phyloP scores from a whole-genome alignment of 2,113 vertebrate genomes.

The Polypterus bichir region DNA sequence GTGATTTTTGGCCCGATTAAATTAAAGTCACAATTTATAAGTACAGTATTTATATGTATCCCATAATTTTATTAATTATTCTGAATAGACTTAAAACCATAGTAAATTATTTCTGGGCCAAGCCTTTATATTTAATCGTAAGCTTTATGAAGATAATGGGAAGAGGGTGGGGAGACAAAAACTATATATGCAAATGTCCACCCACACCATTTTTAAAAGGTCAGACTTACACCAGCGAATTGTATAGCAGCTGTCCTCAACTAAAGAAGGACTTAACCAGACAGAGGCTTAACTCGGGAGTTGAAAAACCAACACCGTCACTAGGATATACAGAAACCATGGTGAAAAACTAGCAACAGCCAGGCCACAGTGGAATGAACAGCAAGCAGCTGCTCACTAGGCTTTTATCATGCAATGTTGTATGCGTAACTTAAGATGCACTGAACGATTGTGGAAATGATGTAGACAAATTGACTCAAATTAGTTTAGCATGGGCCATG shows the following conservation, averaged over 20 bases:
- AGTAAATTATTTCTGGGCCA: constrained; percentile 31
- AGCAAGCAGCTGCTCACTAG: constrained; percentile 46
- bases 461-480: constrained; percentile 75
- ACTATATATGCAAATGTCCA: constrained; percentile 30
- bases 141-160: constrained; percentile 38
- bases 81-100: no score
- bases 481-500: constrained; percentile 60
- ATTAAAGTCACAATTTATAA: no score
- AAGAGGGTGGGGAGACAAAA: constrained; percentile 17
- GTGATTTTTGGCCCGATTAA: no score
- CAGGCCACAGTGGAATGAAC: constrained; percentile 42
- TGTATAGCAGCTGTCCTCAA: constrained; percentile 42
- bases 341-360: constrained; percentile 55
- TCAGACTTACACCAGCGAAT: constrained; percentile 37
- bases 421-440: constrained; percentile 42
- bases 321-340: constrained; percentile 69
- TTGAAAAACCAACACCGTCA: constrained; percentile 64
- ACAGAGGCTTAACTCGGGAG: constrained; percentile 44
- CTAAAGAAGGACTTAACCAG: constrained; percentile 47
- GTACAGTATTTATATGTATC: no score
- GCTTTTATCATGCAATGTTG: constrained; percentile 50
- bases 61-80: no score
- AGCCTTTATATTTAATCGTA: constrained; percentile 40
- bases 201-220: constrained; percentile 36
- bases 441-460: constrained; percentile 52